phyloP scores from a whole-genome alignment of 2,888 invertebrate species.

The Melipona bicolor region DNA sequence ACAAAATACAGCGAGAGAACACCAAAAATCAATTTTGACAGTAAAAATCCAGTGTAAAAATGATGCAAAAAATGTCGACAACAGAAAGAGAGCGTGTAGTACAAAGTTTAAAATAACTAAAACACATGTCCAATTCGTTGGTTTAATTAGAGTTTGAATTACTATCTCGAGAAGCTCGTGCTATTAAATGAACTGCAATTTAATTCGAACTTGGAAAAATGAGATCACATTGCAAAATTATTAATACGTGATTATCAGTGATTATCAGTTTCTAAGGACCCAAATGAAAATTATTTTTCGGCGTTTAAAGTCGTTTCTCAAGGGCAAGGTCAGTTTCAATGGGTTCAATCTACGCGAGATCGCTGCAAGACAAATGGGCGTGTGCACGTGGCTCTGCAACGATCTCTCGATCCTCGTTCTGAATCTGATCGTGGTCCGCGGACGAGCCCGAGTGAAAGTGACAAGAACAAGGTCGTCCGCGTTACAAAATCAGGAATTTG shows the following conservation, averaged over 20 bases:
- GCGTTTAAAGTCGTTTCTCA: conserved; percentile 49
- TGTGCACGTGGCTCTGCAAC: conserved; percentile 43
- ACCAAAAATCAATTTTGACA: no score
- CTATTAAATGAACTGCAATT: not conserved
- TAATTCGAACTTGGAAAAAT: not conserved
- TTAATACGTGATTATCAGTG: not conserved
- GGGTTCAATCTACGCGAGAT: conserved; percentile 12
- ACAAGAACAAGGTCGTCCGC: conserved; percentile 79
- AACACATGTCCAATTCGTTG: not conserved
- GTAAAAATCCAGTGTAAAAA: no score
- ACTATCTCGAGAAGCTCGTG: no score
- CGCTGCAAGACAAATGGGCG: conserved; percentile 25
- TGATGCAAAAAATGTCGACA: no score
- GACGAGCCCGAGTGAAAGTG: conserved; percentile 80
- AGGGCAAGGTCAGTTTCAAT: conserved; percentile 72
- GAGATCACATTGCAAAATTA: not conserved
- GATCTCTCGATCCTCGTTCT: conserved; percentile 39
- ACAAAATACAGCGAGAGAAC: no score
- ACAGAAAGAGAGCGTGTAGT: no score
- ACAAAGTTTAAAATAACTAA: not conserved
- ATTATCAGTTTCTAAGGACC: not conserved
- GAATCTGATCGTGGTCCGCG: conserved; percentile 47
- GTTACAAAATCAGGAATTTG: conserved; percentile 77
- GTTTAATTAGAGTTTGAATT: not conserved
- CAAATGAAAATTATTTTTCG: conserved; percentile 11